Evolutionary conservation across 2,113 vertebrate genomes (phyloP), one percentile per base, ranked within the genome.

Genomic region (Siniperca chuatsi): DNA sequence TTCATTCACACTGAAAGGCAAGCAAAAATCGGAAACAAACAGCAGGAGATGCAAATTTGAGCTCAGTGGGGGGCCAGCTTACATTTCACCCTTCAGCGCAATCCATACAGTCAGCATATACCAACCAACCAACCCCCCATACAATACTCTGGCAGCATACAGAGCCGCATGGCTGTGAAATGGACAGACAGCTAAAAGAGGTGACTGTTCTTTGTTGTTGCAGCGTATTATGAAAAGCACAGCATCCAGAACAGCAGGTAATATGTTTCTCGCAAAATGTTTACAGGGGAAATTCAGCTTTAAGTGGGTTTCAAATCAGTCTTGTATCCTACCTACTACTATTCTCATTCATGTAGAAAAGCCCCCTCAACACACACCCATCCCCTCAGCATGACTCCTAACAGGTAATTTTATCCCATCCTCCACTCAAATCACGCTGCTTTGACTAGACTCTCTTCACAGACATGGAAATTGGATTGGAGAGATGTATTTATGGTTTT

Each of bases 361-460:
- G 73, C 78, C 75, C 65, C 68, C 46, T 60, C 50, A 46, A 46
- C 37, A 68, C 57, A 64, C 73, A 85, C 50, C 44, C 86, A 64
- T 80, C 78, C 74, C 78, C 82, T 60, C 82, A 69, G 87, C 73
- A 12, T 75, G 90, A 87, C 90, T 86, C 66, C 79, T 20, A 91
- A 86, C 87, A 89, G 89, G 81, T 92, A 86, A 92, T 92, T 91
- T 90, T 48, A 35, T 42, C 87, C 78, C 72, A 84, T 86, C 83
- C 82, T 90, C 90, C 82, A 79, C 88, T 90, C 84, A 86, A 90
- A 92, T 87, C 82, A 83, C 42, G 12, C 76, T 62, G 87, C 67
- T 87, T 78, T 87, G 75, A 87, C 83, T 72, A 75, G 50, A 70
- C 78, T 72, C 82, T 78, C 81, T 71, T 83, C 87, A 84, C 78